Base-by-base conservation (phyloP, 2,888 invertebrate genomes). In the Meghimatium bilineatum region DNA sequence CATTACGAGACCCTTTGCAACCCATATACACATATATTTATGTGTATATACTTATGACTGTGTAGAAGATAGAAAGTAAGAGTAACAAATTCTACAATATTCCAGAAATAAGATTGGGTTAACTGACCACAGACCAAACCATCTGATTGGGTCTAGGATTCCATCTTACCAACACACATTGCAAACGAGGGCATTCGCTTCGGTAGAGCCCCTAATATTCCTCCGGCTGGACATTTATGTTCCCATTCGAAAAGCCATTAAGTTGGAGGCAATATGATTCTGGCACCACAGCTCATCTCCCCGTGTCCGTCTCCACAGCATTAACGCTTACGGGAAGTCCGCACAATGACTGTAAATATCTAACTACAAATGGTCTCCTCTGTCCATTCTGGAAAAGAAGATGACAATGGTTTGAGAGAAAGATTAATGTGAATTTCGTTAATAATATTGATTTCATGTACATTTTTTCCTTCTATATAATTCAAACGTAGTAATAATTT, bases 231-330 rank as follows among this genome's bases (percentile, higher is more conserved):
- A 52, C 71, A 72, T 69, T 80, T 80, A 80, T 80, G 71, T 63
- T 56, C 72, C 80, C 80, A 80, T 80, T 80, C 72, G 52, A 71
- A 60, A 80, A 80, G 80, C 80, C 80, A 80, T 80, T 80, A 80
- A 49, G 80, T 63, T 52, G n/a, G 36, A 71, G 71, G 80, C 71
- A 80, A 80, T 80, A 71, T 80, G 80, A 80, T 72, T 72, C 71
- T 72, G 72, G n/a, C 49, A 14, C 36, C 56, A n/a, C 71, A 49
- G 56, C 36, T 36, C 36, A 52, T 72, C 77, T 66, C 38, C 26
- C 29, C 29, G 52, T 77, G 66, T 77, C 60, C 77, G 29, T 77
- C 77, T 77, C 63, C 66, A 23, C 5, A 44, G 66, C 77, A 77
- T 77, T 77, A 77, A 34, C 66, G 66, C 29, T 77, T 66, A 63